These are phyloP conservation scores for Eumacrocentrus americanus DNA, from an alignment of 2,888 invertebrate species.

Conservation along the genomic window DNA sequence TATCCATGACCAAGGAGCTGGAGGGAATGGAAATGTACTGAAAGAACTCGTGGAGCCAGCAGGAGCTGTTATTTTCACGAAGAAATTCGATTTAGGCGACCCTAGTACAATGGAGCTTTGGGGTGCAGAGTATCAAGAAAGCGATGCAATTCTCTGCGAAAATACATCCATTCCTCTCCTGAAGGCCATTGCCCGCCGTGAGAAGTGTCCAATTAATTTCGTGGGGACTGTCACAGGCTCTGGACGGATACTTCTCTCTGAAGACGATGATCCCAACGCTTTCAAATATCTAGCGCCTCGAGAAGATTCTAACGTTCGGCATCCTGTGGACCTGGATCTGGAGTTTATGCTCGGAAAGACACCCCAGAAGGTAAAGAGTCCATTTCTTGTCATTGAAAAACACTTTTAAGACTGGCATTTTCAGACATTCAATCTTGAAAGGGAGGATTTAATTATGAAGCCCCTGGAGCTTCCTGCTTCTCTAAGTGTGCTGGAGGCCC, in stretches of 20 bases:
- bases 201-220: slow-evolving; percentile 90
- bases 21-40: too few relatives aligned
- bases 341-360: slow-evolving; percentile 88
- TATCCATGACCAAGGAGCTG: too few relatives aligned
- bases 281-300: slow-evolving; percentile 56
- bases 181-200: slow-evolving; percentile 79
- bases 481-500: slow-evolving; percentile 70
- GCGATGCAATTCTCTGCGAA: slow-evolving; percentile 84
- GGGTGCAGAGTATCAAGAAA: slow-evolving; percentile 99
- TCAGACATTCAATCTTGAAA: slow-evolving; percentile 70
- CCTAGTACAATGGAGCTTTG: slow-evolving; percentile 93
- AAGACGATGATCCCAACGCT: slow-evolving; percentile 65
- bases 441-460: slow-evolving; percentile 62
- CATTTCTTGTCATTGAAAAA: too few relatives aligned
- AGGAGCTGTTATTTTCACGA: too few relatives aligned
- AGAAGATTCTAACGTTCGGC: slow-evolving; percentile 61
- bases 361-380: slow-evolving; percentile 71
- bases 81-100: slow-evolving; percentile 90
- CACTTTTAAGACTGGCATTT: too few relatives aligned
- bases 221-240: slow-evolving; percentile 92
- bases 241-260: slow-evolving; percentile 76
- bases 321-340: slow-evolving; percentile 88
- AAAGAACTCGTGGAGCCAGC: too few relatives aligned
- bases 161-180: slow-evolving; percentile 71
- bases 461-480: slow-evolving; percentile 66